These are phyloP conservation scores for Lepus europaeus DNA, from an alignment of 2,113 vertebrate species.

Conservation along the genomic window DNA sequence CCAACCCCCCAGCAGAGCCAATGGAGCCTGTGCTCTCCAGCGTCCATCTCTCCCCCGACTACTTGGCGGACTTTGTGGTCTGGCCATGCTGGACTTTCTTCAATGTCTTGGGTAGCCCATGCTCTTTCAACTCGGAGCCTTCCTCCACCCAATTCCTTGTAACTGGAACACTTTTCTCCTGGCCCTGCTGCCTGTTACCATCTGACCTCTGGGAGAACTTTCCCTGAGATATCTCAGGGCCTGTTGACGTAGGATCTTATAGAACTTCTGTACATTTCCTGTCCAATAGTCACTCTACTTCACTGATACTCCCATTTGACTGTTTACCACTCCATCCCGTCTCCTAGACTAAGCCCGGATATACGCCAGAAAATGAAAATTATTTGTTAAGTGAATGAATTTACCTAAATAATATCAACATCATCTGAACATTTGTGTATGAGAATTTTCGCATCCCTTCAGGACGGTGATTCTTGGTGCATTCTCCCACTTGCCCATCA, in stretches of 20 bases:
- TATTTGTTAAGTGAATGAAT: slow-evolving; percentile 9
- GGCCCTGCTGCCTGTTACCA: not conserved
- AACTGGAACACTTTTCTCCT: not conserved
- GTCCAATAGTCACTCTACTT: not conserved
- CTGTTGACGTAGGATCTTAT: not conserved
- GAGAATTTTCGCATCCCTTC: not conserved
- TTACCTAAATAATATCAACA: not conserved
- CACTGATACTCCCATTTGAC: not conserved
- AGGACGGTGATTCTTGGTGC: not conserved
- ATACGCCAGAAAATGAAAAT: not conserved
- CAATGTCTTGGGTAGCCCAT: not conserved
- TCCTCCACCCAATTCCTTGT: not conserved
- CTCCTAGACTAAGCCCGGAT: not conserved
- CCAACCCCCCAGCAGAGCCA: not conserved
- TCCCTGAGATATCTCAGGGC: not conserved
- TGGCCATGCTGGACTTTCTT: not conserved
- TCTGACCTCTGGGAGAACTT: not conserved
- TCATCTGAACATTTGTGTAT: not conserved
- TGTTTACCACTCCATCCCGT: not conserved
- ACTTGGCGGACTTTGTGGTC: not conserved
- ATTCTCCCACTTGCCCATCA: not conserved
- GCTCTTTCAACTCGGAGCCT: not conserved
- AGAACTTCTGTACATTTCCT: not conserved
- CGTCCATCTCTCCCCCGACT: not conserved
- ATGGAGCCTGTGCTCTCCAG: not conserved